phyloP scores from a whole-genome alignment of 1,140 invertebrate species.

The Dufourea novaeangliae region DNA sequence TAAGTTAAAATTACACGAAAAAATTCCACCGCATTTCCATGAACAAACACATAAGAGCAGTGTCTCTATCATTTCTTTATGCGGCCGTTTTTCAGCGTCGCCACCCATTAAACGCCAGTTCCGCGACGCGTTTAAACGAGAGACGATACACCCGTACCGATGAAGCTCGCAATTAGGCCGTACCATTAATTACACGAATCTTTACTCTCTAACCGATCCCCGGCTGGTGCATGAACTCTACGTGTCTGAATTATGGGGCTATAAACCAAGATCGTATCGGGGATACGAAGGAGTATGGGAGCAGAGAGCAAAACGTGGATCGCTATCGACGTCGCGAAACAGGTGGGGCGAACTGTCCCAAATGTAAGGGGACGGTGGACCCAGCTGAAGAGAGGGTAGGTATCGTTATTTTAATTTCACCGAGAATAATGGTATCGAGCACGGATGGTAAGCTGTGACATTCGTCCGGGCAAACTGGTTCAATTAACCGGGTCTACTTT shows the following conservation, averaged over 20 bases:
- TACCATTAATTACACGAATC: constrained; percentile 22
- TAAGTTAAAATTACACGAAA: too few species aligned
- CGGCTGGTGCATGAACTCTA: background rate
- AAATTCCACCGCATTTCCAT: too few species aligned
- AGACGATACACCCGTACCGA: constrained; percentile 8
- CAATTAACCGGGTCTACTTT: constrained; percentile 31
- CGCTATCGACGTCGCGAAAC: background rate
- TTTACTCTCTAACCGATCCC: background rate
- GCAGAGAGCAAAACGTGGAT: too few species aligned
- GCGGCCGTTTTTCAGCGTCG: background rate
- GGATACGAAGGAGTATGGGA: background rate
- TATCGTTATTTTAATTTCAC: constrained; percentile 41
- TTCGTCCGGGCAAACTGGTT: constrained; percentile 14
- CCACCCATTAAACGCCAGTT: background rate
- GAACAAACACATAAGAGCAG: too few species aligned
- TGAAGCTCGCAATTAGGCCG: background rate
- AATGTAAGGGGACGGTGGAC: background rate
- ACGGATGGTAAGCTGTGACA: background rate
- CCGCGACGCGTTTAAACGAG: background rate
- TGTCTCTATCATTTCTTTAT: too few species aligned
- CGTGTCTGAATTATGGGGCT: constrained; percentile 30
- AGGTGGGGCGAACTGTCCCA: background rate
- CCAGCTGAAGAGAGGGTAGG: background rate
- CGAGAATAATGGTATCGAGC: constrained; percentile 34
- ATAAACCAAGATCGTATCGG: constrained; percentile 50